These are phyloP conservation scores for Musca domestica DNA, from an alignment of 1,140 invertebrate genomes.

Conservation along the genomic window DNA sequence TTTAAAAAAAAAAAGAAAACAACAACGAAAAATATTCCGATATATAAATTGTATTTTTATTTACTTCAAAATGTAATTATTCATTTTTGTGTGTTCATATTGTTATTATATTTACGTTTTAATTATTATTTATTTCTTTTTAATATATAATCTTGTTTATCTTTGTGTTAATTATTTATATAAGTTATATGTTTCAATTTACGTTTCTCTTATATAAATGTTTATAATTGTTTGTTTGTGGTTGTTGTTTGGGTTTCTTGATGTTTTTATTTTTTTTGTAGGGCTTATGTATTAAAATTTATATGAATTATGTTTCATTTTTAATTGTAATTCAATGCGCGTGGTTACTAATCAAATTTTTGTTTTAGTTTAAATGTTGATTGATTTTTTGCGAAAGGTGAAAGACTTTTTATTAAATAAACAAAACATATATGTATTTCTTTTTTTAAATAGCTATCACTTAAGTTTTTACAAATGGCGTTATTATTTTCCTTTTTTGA, in stretches of 20 bases:
- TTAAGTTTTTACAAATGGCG: conserved; percentile 18
- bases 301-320: not conserved
- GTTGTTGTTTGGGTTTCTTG: conserved; percentile 8
- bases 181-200: conserved; percentile 5
- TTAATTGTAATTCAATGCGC: not conserved
- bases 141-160: conserved; percentile 5
- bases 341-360: not conserved
- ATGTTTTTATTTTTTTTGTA: not conserved
- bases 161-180: not conserved
- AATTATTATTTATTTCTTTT: conserved; percentile 7
- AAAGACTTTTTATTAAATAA: not conserved
- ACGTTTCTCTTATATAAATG: not conserved
- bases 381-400: not conserved
- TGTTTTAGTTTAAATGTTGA: not conserved
- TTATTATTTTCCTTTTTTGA: conserved; percentile 9
- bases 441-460: conserved; percentile 21
- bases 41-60: conserved; percentile 20
- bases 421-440: conserved; percentile 1
- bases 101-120: conserved; percentile 5
- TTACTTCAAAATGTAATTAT: conserved; percentile 19
- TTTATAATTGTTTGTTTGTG: not conserved
- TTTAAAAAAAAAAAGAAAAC: too few relatives aligned
- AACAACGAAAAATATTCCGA: too few relatives aligned
- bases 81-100: not conserved
- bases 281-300: conserved; percentile 9